These are phyloP conservation scores for Callionymus lyra DNA, from an alignment of 2,113 vertebrate genomes.

Conservation along the genomic window DNA sequence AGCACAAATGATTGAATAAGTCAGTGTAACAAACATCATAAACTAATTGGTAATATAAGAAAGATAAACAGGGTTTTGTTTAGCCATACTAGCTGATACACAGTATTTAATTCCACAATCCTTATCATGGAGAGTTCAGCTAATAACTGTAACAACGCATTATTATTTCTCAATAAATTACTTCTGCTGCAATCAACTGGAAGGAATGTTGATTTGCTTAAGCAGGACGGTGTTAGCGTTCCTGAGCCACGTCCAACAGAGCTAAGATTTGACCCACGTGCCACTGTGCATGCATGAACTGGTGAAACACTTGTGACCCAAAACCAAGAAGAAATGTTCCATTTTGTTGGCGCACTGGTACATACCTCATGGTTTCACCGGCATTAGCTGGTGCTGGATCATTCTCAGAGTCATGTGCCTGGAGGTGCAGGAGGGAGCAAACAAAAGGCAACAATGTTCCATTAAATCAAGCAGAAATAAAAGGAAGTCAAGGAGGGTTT, in stretches of 20 bases:
- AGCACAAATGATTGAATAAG: no score
- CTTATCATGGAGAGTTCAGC: no score
- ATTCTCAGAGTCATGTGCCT: constrained; percentile 29
- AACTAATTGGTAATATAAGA: no score
- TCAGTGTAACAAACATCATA: no score
- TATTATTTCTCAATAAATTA: no score
- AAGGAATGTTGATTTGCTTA: constrained; percentile 24
- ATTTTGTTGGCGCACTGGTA: constrained; percentile 19
- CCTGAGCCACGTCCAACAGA: constrained; percentile 21
- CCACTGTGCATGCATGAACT: constrained; percentile 23
- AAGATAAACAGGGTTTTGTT: no score
- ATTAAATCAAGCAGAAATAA: no score
- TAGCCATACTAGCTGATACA: no score
- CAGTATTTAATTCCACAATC: no score
- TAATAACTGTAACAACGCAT: no score
- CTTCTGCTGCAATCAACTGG: constrained; percentile 6
- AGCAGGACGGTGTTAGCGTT: constrained; percentile 38
- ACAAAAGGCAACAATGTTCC: neutral
- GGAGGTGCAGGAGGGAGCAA: constrained; percentile 7
- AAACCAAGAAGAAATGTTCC: constrained; percentile 23
- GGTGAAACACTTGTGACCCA: constrained; percentile 38
- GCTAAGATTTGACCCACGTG: constrained; percentile 29
- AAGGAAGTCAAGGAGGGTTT: no score
- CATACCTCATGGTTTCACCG: constrained; percentile 54
- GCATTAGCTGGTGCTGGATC: constrained; percentile 20